phyloP scores from a whole-genome alignment of 2,888 invertebrate species.

The Polyploca ridens region DNA sequence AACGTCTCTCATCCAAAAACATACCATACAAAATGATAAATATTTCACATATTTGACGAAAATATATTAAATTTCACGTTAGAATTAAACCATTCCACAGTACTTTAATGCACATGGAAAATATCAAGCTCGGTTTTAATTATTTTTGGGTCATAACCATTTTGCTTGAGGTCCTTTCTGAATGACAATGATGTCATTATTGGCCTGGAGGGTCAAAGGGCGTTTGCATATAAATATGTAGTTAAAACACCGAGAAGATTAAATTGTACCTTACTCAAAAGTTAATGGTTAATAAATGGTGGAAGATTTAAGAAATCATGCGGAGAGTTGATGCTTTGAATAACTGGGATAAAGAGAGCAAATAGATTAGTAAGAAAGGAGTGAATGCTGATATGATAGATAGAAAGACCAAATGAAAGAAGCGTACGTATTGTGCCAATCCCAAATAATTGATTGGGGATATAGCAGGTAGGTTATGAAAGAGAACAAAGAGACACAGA shows the following conservation, averaged over 20 bases:
- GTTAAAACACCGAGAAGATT: slow-evolving; percentile 25
- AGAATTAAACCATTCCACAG: background rate
- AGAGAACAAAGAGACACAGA: too few relatives aligned
- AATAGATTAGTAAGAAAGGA: too few relatives aligned
- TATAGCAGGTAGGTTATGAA: too few relatives aligned
- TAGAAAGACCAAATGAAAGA: too few relatives aligned
- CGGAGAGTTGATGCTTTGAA: too few relatives aligned
- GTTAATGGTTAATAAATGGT: slow-evolving; percentile 8
- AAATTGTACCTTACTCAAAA: slow-evolving; percentile 13
- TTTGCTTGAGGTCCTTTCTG: background rate
- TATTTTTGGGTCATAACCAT: slow-evolving; percentile 5
- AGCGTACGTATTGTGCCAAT: too few relatives aligned
- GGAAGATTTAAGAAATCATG: too few relatives aligned
- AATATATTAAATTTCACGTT: background rate
- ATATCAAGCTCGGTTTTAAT: background rate
- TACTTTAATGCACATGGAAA: background rate
- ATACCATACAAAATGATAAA: background rate
- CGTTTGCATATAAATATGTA: slow-evolving; percentile 33
- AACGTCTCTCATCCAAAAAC: background rate
- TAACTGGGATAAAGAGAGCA: too few relatives aligned
- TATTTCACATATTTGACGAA: background rate
- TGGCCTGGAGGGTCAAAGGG: background rate
- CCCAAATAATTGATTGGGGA: too few relatives aligned
- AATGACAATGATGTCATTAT: background rate
- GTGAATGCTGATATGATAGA: too few relatives aligned